phyloP scores from a whole-genome alignment of 1,140 invertebrate species.

The Bombus cullumanus region DNA sequence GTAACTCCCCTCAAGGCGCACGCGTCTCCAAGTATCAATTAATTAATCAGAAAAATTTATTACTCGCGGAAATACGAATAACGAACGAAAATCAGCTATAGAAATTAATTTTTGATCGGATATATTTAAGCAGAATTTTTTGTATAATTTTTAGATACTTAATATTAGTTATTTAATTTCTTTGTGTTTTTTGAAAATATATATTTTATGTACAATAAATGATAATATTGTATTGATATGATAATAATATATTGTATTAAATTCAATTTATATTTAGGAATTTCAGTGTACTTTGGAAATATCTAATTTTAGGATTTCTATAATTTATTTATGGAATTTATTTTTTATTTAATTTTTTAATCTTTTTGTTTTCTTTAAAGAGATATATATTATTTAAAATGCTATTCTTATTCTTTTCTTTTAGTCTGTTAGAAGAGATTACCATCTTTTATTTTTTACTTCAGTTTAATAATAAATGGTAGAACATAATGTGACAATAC shows the following conservation, averaged over 20 bases:
- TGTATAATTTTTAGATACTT: neutral
- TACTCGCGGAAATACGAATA: conserved; percentile 8
- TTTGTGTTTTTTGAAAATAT: neutral
- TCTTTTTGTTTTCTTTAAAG: neutral
- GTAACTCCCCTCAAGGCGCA: conserved; percentile 63
- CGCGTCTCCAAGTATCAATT: conserved; percentile 59
- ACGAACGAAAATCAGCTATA: conserved; percentile 1
- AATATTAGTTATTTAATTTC: neutral
- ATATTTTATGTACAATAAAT: neutral
- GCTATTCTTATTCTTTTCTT: neutral
- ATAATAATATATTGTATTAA: no score
- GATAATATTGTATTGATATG: no score
- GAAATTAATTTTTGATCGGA: neutral
- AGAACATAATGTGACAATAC: neutral
- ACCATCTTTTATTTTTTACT: neutral
- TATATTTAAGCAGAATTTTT: neutral
- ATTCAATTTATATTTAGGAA: neutral
- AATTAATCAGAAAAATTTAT: conserved; percentile 5
- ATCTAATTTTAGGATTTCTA: neutral
- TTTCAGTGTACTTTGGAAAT: neutral
- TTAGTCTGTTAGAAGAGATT: no score
- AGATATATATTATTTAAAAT: neutral
- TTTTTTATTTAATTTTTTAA: neutral
- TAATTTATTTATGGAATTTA: no score
- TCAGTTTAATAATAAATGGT: neutral